Base-by-base conservation (phyloP, 2,888 invertebrate species). In the Dryobotodes eremita region DNA sequence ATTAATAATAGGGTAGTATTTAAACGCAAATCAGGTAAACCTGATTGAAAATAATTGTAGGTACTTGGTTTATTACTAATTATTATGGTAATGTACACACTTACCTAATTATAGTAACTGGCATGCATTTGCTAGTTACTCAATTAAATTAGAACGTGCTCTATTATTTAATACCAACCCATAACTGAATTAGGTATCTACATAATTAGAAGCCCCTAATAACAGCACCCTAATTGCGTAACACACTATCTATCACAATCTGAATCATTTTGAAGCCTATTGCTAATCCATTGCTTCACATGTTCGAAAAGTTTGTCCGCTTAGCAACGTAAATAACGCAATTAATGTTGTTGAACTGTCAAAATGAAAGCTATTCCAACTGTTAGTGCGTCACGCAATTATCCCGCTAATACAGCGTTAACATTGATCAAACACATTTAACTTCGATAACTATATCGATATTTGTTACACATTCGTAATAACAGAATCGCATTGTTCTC, bases 401-500 rank as follows among this genome's bases (percentile, higher is more conserved):
- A 36, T 36, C 31, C 31, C 31, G 31, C 31, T 36, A 36, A 23
- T 7, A 75, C 20, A 57, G 8, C 1, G 7, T 26, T 66, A 57
- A 68, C 1, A 57, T 55, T n/a, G 46, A 64, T 69, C 7, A 46
- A 66, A 66, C 50, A 61, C 11, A 61, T 61, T 73, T 57, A 26
- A 71, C 31, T 61, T 42, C n/a, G 15, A 31, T 23, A 70, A 66
- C 55, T 50, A 36, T 64, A 2, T 57, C 31, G 26, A 23, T 42
- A 74, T 68, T 26, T 48, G 42, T 70, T 20, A 26, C 42, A 64
- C 42, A 69, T 59, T 64, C 26, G 31, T 71, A 79, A 85, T 82
- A 80, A 70, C 26, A 72, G 20, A 36, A 61, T 69, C 17, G 31
- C 53, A 72, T 72, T 84, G 68, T 79, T 76, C 74, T 79, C 74